These are phyloP conservation scores for Drosophila pegasa DNA, from an alignment of 2,888 invertebrate species.

Conservation along the genomic window DNA sequence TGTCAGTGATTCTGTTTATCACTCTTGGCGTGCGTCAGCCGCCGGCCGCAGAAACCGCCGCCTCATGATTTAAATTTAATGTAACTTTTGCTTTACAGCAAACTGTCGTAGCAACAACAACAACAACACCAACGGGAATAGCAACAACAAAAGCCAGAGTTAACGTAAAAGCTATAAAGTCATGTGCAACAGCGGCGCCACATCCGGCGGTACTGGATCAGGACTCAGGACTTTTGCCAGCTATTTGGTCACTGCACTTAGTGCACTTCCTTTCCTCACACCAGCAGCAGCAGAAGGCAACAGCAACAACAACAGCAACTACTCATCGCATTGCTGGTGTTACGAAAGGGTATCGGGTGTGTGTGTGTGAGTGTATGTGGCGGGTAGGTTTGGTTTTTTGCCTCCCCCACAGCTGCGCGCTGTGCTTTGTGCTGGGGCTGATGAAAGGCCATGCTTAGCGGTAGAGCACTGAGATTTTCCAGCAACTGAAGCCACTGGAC, in stretches of 20 bases:
- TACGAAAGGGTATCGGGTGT: conserved; percentile 25
- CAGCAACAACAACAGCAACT: conserved; percentile 4
- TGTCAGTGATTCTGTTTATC: conserved; percentile 29
- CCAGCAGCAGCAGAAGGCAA: conserved; percentile 14
- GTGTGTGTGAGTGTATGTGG: not conserved
- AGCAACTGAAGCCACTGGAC: conserved; percentile 36
- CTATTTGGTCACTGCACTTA: conserved; percentile 76
- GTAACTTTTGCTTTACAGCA: conserved; percentile 63
- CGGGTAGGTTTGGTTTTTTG: conserved; percentile 4
- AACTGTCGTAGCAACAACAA: conserved; percentile 52
- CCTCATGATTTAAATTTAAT: conserved; percentile 77
- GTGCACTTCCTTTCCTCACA: conserved; percentile 63
- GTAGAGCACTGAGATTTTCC: conserved; percentile 72
- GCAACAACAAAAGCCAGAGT: conserved; percentile 20
- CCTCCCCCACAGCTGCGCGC: conserved; percentile 22
- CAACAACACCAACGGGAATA: conserved; percentile 16
- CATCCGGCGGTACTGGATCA: conserved; percentile 57
- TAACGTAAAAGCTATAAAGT: conserved; percentile 67
- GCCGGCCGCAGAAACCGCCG: conserved; percentile 64
- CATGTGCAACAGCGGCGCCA: conserved; percentile 69
- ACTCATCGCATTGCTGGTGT: conserved; percentile 53
- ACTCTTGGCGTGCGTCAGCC: conserved; percentile 28
- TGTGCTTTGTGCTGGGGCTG: conserved; percentile 52
- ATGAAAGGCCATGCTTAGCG: conserved; percentile 79
- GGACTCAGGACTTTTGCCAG: conserved; percentile 41